Evolutionary conservation across 2,113 vertebrate genomes (phyloP).

Genomic region (Bucco capensis): DNA sequence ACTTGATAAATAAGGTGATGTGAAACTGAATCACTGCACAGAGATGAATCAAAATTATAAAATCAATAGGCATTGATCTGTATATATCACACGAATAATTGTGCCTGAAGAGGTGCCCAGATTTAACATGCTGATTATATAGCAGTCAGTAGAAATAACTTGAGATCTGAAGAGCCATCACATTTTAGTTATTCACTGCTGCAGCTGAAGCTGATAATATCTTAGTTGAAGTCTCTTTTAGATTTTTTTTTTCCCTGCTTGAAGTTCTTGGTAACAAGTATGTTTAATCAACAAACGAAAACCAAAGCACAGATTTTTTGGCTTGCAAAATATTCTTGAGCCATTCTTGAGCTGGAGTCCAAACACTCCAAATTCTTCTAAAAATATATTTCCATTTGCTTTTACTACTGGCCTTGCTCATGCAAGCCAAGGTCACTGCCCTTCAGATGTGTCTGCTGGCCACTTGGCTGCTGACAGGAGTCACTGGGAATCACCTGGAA

Average conservation of each 20-base stretch:
- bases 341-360: slow-evolving; percentile 4
- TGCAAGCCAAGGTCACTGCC: not conserved
- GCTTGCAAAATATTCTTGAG: slow-evolving; percentile 30
- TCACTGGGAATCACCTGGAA: not conserved
- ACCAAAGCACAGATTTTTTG: not conserved
- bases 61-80: slow-evolving; percentile 67
- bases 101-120: slow-evolving; percentile 48
- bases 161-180: slow-evolving; percentile 17
- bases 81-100: slow-evolving; percentile 67
- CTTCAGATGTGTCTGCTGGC: not conserved
- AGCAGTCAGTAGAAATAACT: slow-evolving; percentile 45
- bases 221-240: not conserved
- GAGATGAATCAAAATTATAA: slow-evolving; percentile 68
- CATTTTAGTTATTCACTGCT: not conserved
- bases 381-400: slow-evolving; percentile 15
- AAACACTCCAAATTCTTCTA: slow-evolving; percentile 21
- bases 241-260: slow-evolving; percentile 13
- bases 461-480: not conserved
- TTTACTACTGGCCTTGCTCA: not conserved
- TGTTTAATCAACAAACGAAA: slow-evolving; percentile 40
- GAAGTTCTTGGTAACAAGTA: slow-evolving; percentile 28
- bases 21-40: slow-evolving; percentile 31
- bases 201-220: slow-evolving; percentile 1
- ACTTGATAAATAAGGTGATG: slow-evolving; percentile 54
- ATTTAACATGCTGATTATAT: slow-evolving; percentile 54